Evolutionary conservation across 2,113 vertebrate genomes (phyloP), one percentile per base, ranked within the genome.

Genomic region (Cyanocitta stelleri): DNA sequence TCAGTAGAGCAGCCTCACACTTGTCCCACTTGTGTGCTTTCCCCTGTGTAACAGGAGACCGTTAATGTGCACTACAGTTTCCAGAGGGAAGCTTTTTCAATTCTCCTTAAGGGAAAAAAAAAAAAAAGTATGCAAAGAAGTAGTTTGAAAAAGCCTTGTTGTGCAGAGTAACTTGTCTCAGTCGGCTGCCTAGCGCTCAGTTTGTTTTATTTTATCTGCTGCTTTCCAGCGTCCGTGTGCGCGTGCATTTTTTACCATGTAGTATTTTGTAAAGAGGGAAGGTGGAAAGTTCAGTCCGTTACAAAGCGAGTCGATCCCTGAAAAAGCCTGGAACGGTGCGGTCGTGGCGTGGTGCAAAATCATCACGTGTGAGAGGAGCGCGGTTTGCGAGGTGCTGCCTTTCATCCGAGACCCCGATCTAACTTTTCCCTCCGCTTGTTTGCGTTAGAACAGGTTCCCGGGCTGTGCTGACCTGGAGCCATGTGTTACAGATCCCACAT

Each of bases 1-100:
- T 97, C 97, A 97, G 96, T 97, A 94, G 97, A 97, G 97, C 97
- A 97, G 98, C 91, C 97, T 98, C 97, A 97, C 98, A 96, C 97
- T 98, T 98, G 96, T 96, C 96, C 98, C 96, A 97, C 97, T 97
- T 97, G 97, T 95, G 97, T 96, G 88, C 97, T 96, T 97, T 97
- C 97, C 96, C 94, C 85, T 96, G 95, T 97, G 95, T 97, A 98
- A 98, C 83, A 96, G 93, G 97, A 97, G 95, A 96, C 72, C 63
- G 84, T 97, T 97, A 92, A 94, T 95, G 96, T 95, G 96, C 96
- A 96, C 96, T 96, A 64, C 92, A 93, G 93, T 95, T 96, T 96
- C 95, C 93, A 95, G 69, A 80, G 93, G 93, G 89, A 95, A 95
- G 95, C 67, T 93, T 91, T 93, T 96, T 91, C 92, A 96, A 85